Evolutionary conservation across 2,888 invertebrate genomes (phyloP), one percentile per base, ranked within the genome.

Genomic region (Andrena bucephala): DNA sequence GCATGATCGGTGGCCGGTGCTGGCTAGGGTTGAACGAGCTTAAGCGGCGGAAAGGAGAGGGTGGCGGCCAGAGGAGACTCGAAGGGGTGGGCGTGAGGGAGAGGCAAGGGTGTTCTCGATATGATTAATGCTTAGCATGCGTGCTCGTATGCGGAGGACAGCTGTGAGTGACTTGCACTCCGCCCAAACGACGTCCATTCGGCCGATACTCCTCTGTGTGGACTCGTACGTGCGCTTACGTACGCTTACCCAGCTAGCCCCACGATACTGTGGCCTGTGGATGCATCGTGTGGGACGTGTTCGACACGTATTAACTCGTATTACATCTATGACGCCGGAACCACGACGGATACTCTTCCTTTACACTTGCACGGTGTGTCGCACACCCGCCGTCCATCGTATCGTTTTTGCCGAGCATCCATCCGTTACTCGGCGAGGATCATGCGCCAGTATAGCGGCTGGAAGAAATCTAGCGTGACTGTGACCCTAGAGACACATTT

Each of bases 41-140:
- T 67, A 50, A 68, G 67, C 42, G 70, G 63, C 36, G 73, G 75
- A 72, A 77, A 63, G 70, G 78, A 69, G 82, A 48, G 13, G 68
- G 67, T 27, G 31, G 67, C 6, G 42, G 31, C 20, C 42, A 50
- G 68, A 48, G 60, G 75, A 62, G 62, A 62, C 57, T 10, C 31
- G 54, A 67, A 57, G n/a, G 31, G 72, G 27, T 7, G 33, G 66
- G 42, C 42, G 42, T 42, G 42, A 27, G 52, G 54, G 60, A 72
- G 81, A 20, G 29, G 65, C 50, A 36, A 70, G 77, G 81, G 85
- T 87, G 86, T 87, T 90, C 88, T 84, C 90, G 90, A 89, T 91
- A 90, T 91, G 92, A 92, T 92, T 92, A 91, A 92, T 92, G 89
- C 85, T 83, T 83, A 83, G 87, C 87, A 85, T 90, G 89, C 85